Conservation (phyloP, 2,888 invertebrate genomes). For the Rhodophaea formosa region DNA sequence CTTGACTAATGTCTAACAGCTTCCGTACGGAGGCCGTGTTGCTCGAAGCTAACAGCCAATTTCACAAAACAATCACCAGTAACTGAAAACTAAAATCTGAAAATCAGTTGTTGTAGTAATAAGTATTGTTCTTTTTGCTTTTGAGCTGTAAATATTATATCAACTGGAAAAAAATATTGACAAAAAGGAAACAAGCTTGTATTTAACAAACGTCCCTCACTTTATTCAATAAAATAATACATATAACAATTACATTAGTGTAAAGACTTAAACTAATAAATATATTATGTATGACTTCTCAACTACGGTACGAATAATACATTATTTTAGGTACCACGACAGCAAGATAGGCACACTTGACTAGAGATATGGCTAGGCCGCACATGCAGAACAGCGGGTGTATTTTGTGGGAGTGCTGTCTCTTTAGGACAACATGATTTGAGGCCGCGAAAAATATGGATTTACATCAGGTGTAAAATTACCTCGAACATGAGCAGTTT, state of each 20-base stretch:
- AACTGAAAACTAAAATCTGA: too few relatives aligned
- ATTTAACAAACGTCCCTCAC: conserved; percentile 23
- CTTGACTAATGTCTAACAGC: too few relatives aligned
- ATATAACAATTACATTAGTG: conserved; percentile 29
- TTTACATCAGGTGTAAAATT: too few relatives aligned
- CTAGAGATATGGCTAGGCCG: neutral
- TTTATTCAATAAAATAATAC: conserved; percentile 38
- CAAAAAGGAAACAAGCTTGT: neutral
- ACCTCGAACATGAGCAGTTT: too few relatives aligned
- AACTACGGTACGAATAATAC: neutral
- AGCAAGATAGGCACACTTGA: neutral
- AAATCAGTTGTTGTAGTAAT: too few relatives aligned
- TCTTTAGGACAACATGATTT: too few relatives aligned
- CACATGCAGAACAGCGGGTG: neutral
- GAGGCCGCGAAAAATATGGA: too few relatives aligned
- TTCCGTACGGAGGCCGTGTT: too few relatives aligned
- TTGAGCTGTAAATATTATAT: neutral
- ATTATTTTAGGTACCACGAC: neutral
- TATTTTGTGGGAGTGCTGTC: neutral
- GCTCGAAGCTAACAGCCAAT: too few relatives aligned
- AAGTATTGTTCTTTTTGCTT: too few relatives aligned
- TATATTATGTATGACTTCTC: neutral
- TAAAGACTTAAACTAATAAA: neutral
- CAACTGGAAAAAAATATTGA: conserved; percentile 12
- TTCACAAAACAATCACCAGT: too few relatives aligned